A percentile compares a stretch with the other conserved stretches of the same genome.
phyloP scores from a whole-genome alignment of 1,140 invertebrate genomes.

The Andricus grossulariae region DNA sequence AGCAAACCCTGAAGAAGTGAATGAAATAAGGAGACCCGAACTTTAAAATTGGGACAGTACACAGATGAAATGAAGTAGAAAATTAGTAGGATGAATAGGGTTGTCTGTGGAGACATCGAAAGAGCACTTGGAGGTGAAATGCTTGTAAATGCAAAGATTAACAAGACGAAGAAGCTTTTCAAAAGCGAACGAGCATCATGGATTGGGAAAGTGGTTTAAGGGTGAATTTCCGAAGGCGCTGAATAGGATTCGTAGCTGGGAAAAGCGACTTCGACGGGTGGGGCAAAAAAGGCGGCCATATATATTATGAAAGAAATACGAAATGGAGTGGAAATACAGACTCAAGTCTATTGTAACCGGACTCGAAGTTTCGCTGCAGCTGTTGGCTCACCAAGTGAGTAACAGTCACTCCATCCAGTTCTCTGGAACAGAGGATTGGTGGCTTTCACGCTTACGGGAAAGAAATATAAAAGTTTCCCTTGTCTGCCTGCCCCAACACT shows the following conservation, averaged over 20 bases:
- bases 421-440: conserved; percentile 19
- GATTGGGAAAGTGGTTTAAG: conserved; percentile 13
- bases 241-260: conserved; percentile 38
- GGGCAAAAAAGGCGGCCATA: conserved; percentile 38
- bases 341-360: conserved; percentile 45
- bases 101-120: background rate
- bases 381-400: conserved; percentile 49
- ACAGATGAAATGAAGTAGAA: background rate
- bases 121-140: conserved; percentile 37
- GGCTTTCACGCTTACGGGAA: conserved; percentile 23
- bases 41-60: background rate
- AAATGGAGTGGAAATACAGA: conserved; percentile 61
- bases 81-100: background rate
- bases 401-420: conserved; percentile 48
- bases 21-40: too few species aligned
- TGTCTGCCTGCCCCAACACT: conserved; percentile 13
- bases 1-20: too few species aligned
- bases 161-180: conserved; percentile 2
- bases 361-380: conserved; percentile 50
- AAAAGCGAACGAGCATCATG: conserved; percentile 7
- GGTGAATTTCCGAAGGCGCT: conserved; percentile 36
- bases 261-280: conserved; percentile 21
- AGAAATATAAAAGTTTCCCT: conserved; percentile 24
- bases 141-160: conserved; percentile 31
- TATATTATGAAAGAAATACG: conserved; percentile 56